These are phyloP conservation scores for Scaptomyza caliginosa DNA, from an alignment of 2,888 invertebrate species.

Conservation along the genomic window DNA sequence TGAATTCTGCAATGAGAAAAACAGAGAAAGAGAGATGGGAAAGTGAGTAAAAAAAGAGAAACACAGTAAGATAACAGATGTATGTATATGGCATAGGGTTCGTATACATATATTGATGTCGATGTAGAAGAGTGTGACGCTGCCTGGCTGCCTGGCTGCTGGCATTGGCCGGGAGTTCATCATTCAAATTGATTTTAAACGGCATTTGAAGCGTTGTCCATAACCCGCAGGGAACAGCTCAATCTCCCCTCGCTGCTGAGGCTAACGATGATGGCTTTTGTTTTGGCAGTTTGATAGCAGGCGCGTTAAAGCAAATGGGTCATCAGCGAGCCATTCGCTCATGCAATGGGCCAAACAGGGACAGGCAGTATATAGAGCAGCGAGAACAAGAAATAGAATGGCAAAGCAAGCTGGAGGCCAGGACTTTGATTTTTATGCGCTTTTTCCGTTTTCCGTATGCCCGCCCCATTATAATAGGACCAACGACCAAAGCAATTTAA, in stretches of 20 bases:
- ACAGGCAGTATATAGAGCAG: background rate
- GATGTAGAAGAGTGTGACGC: conserved; percentile 30
- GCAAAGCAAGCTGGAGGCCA: conserved; percentile 14
- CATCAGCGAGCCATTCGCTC: conserved; percentile 70
- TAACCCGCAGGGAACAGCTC: conserved; percentile 55
- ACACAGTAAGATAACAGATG: background rate
- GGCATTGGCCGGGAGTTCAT: conserved; percentile 60
- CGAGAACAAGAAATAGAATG: background rate
- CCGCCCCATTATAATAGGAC: conserved; percentile 38
- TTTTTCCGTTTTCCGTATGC: conserved; percentile 34
- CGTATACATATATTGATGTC: conserved; percentile 27
- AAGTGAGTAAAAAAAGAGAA: background rate
- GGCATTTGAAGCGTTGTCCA: conserved; percentile 74
- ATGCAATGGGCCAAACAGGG: conserved; percentile 52
- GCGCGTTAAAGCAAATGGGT: conserved; percentile 79
- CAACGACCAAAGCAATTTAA: conserved; percentile 60
- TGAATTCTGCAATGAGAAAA: conserved; percentile 88
- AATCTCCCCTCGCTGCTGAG: background rate
- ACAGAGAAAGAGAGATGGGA: conserved; percentile 23
- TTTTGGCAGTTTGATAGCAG: conserved; percentile 78
- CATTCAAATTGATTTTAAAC: conserved; percentile 80
- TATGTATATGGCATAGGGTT: background rate
- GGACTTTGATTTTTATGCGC: conserved; percentile 69
- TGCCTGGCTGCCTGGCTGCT: conserved; percentile 3
- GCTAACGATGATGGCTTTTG: conserved; percentile 80